These are phyloP conservation scores for Echiichthys vipera DNA, from an alignment of 2,797 vertebrate genomes.

Conservation along the genomic window DNA sequence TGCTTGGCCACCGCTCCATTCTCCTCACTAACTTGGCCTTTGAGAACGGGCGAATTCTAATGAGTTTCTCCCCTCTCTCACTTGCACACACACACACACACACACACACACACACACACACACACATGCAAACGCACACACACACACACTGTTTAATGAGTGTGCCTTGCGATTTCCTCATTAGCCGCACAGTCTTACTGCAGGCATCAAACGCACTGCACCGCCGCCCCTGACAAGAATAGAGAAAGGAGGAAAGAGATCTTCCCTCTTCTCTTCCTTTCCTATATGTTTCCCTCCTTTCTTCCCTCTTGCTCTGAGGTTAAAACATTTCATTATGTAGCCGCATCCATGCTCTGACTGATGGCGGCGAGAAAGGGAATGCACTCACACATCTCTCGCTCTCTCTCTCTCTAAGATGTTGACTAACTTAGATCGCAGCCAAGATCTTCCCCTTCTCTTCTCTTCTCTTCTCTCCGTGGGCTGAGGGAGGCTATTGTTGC, in stretches of 20 bases:
- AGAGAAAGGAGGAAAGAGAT: conserved; percentile 47
- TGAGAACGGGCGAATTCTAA: conserved; percentile 74
- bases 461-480: conserved; percentile 45
- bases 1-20: conserved; percentile 41
- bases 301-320: conserved; percentile 51
- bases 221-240: conserved; percentile 72
- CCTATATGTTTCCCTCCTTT: not conserved
- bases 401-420: conserved; percentile 40
- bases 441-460: conserved; percentile 37
- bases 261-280: conserved; percentile 21
- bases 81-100: conserved; percentile 34
- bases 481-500: conserved; percentile 67
- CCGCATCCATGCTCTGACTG: conserved; percentile 43
- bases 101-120: conserved; percentile 52
- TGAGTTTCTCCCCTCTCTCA: conserved; percentile 55
- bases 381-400: conserved; percentile 1
- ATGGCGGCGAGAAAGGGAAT: conserved; percentile 24
- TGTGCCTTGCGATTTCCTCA: conserved; percentile 79
- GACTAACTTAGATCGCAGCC: conserved; percentile 60
- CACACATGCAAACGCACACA: conserved; percentile 42
- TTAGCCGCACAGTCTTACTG: conserved; percentile 82
- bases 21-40: conserved; percentile 75
- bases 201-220: conserved; percentile 79
- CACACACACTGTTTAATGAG: conserved; percentile 81
- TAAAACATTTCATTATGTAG: conserved; percentile 67